Percentiles rank a stretch among this genome's conserved stretches.
These are phyloP conservation scores for Leptinotarsa lineolata DNA, from an alignment of 1,140 invertebrate species.

Conservation along the genomic window DNA sequence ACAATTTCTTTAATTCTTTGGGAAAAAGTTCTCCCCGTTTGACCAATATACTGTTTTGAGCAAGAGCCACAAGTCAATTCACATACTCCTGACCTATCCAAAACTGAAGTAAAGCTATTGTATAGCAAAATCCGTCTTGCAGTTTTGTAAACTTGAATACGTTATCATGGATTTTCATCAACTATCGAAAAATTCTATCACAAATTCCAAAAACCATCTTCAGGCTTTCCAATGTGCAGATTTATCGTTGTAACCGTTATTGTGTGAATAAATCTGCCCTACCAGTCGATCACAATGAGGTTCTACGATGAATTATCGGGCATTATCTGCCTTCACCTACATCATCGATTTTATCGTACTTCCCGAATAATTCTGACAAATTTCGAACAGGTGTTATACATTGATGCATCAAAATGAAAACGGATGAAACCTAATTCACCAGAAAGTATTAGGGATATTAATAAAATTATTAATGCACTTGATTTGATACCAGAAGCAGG, in stretches of 20 bases:
- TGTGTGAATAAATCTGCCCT: not conserved
- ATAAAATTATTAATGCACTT: conserved; percentile 9
- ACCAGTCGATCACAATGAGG: not conserved
- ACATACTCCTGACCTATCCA: too few relatives aligned
- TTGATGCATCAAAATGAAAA: not conserved
- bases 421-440: not conserved
- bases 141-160: too few relatives aligned
- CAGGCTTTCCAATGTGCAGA: too few relatives aligned
- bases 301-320: not conserved
- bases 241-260: not conserved
- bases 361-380: not conserved
- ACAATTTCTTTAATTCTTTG: too few relatives aligned
- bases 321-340: not conserved
- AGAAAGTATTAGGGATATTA: not conserved
- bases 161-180: too few relatives aligned
- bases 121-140: too few relatives aligned
- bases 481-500: not conserved
- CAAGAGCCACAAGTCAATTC: too few relatives aligned
- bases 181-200: too few relatives aligned
- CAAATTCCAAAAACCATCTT: too few relatives aligned
- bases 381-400: not conserved
- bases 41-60: too few relatives aligned
- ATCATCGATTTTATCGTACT: not conserved
- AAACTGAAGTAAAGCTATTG: too few relatives aligned
- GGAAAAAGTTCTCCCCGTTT: too few relatives aligned